phyloP scores from a whole-genome alignment of 2,113 vertebrate species.

The Clinocottus analis region DNA sequence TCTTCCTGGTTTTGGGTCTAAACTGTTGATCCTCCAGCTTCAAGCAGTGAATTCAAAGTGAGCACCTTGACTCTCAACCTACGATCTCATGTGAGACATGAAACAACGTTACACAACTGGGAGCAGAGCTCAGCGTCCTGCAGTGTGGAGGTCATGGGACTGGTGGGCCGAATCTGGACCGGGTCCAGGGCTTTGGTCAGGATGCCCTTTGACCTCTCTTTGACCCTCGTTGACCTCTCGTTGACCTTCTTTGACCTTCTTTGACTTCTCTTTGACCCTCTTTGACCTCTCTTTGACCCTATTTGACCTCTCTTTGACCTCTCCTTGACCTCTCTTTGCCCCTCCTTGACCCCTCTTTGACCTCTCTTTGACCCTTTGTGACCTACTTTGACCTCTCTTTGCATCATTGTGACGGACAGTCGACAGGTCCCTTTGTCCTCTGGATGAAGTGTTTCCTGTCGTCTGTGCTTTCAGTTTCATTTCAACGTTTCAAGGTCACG shows the following conservation, averaged over 20 bases:
- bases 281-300: too few species aligned
- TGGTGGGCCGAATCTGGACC: slow-evolving; percentile 32
- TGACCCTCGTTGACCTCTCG: too few species aligned
- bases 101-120: slow-evolving; percentile 12
- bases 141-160: slow-evolving; percentile 40
- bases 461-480: background rate
- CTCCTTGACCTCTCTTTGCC: too few species aligned
- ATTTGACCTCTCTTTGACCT: too few species aligned
- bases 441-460: slow-evolving; percentile 3
- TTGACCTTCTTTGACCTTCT: too few species aligned
- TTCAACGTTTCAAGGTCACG: background rate
- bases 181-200: slow-evolving; percentile 11
- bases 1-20: too few species aligned
- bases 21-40: slow-evolving; percentile 23
- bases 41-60: background rate
- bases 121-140: slow-evolving; percentile 38
- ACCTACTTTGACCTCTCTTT: too few species aligned
- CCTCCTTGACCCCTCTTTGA: too few species aligned
- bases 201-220: too few species aligned
- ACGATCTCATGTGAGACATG: slow-evolving; percentile 26
- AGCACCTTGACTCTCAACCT: slow-evolving; percentile 37
- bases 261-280: too few species aligned
- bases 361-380: too few species aligned
- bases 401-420: slow-evolving; percentile 27
- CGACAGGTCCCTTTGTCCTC: slow-evolving; percentile 49